Base-by-base conservation (phyloP, 2,888 invertebrate species). In the Latrodectus hesperus region DNA sequence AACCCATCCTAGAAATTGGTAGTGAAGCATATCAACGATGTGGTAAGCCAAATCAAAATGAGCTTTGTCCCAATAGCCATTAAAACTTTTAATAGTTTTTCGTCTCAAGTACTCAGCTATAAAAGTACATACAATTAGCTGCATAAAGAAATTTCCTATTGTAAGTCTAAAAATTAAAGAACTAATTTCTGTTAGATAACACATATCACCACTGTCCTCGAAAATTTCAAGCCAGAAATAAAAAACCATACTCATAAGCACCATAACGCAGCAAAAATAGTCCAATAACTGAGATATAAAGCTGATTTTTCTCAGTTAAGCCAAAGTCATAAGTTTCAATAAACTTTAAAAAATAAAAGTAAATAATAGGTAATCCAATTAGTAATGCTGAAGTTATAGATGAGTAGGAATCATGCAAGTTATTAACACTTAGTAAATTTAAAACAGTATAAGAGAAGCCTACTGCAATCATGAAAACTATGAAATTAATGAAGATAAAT, bases 11-110 rank as follows among this genome's bases (percentile, higher is more conserved):
- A 60, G 60, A 60, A 60, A 60, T n/a, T 60, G 60, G 8, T 12
- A 60, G 60, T 60, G n/a, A 60, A 60, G 60, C 6, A 60, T 6
- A 60, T 60, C 60, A 12, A 60, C 60, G 12, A n/a, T 60, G 60
- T 60, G 60, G n/a, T 60, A 60, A 60, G 60, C 60, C 60, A 60
- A n/a, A 60, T 60, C 60, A 60, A 60, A 60, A 60, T 60, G 14
- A 60, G 60, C 12, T n/a, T 60, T 60, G 12, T 11, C 60, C 12
- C 60, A 60, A 60, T 6, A 60, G 12, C 6, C 3, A 11, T n/a
- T 6, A n/a, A 60, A 60, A 11, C 14, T 60, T 9, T 60, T n/a
- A 60, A 11, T n/a, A 60, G n/a, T 12, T 60, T 60, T 60, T 11
- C 12, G 60, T 60, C 60, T 60, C n/a, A 60, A 60, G 8, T 60